Evolutionary conservation across 2,113 vertebrate species (phyloP), one percentile per base, ranked within the genome.

Genomic region (Periophthalmus modestus): DNA sequence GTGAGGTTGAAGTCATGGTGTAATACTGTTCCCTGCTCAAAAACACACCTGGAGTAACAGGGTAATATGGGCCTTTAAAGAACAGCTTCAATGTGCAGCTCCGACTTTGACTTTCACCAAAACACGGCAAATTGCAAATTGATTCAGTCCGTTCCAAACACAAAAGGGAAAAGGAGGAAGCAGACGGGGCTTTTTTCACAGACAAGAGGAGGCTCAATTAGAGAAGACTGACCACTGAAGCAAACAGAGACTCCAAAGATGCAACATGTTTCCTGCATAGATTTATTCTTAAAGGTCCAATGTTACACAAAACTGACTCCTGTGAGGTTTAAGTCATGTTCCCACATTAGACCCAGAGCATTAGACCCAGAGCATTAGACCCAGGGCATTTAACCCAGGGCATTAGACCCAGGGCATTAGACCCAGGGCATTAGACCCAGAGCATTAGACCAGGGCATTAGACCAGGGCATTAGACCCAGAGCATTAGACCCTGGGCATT

Each of bases 131-230:
- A 72, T 43, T 63, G 59, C 18, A 33, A n/a, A 77, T 12, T 57
- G 47, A 67, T 61, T 24, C 58, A 78, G 50, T 74, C 50, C 39
- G 61, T 65, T n/a, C 36, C 6, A 39, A 54, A 46, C 59, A 77
- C 36, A 65, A 55, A 72, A 7, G 59, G 14, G 15, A 15, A 13
- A 58, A 7, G 47, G n/a, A 55, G 16, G 36, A 39, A 58, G 69
- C 7, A 7, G n/a, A 67, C 10, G 39, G 47, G 12, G 14, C 48
- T 14, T 46, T 43, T 5, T 58, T 47, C 1, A 18, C 28, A 75
- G 65, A 66, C 69, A 65, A 43, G 36, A 52, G 14, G 28, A 39
- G 61, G 24, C 9, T 59, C 28, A 70, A 52, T 68, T 5, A 48
- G 28, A 13, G n/a, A 70, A 61, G 9, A 54, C 39, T 66, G 24